These are phyloP conservation scores for Sialis fuliginosa DNA, from an alignment of 2,888 invertebrate genomes.

Conservation along the genomic window DNA sequence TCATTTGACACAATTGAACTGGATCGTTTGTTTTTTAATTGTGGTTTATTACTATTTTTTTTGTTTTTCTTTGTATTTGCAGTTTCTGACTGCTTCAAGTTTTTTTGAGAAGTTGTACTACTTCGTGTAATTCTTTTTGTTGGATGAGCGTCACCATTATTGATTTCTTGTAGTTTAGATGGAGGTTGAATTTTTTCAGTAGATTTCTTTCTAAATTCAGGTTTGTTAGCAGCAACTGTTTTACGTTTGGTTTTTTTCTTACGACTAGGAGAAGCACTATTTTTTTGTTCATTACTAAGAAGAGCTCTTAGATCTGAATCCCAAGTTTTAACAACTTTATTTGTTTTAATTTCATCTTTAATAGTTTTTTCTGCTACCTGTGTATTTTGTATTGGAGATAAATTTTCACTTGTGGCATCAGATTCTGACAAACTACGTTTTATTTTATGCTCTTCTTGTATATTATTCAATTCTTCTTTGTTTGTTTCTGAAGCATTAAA, in stretches of 20 bases:
- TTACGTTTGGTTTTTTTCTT: conserved; percentile 1
- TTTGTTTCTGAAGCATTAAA: neutral
- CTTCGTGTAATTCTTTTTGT: neutral
- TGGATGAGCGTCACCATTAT: neutral
- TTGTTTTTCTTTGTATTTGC: conserved; percentile 4
- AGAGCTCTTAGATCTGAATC: conserved; percentile 17
- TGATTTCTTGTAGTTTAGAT: too few species aligned
- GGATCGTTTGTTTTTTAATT: neutral
- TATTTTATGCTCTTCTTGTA: neutral
- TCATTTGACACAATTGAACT: conserved; percentile 6
- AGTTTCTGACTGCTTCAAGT: neutral
- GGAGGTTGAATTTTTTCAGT: neutral
- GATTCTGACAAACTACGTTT: conserved; percentile 2
- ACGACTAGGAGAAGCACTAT: neutral
- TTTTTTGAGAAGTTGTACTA: neutral
- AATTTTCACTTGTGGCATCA: neutral
- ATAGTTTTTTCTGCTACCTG: conserved; percentile 1
- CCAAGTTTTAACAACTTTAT: conserved; percentile 10
- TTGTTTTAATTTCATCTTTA: conserved; percentile 1
- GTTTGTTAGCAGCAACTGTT: conserved; percentile 5
- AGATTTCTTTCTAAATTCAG: conserved; percentile 1
- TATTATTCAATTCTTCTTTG: neutral
- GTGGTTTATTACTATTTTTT: neutral
- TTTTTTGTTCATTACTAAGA: neutral
- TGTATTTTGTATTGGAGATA: neutral